Conservation (phyloP, 2,888 invertebrate species). For the Cacoxenus indagator region DNA sequence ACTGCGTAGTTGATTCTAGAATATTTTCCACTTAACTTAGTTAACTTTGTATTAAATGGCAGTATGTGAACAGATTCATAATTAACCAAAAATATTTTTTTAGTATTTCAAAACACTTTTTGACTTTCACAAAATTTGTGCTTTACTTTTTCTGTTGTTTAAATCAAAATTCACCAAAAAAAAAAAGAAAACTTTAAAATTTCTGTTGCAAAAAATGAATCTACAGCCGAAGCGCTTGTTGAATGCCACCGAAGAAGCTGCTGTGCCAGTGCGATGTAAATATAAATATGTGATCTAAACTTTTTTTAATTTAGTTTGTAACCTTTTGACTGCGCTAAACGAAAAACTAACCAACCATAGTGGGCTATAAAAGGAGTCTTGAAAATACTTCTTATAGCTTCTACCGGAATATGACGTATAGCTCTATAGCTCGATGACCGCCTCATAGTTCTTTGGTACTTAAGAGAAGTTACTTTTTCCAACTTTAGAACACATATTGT, state of each 20-base stretch:
- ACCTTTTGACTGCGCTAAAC: too few species aligned
- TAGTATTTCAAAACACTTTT: too few species aligned
- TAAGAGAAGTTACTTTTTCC: too few species aligned
- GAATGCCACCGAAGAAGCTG: slow-evolving; percentile 58
- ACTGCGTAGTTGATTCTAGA: slow-evolving; percentile 37
- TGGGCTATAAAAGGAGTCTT: too few species aligned
- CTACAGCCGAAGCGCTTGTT: slow-evolving; percentile 44
- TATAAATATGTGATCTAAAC: too few species aligned
- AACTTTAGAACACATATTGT: too few species aligned
- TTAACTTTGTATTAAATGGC: not conserved
- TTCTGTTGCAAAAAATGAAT: slow-evolving; percentile 34
- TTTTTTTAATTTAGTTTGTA: not conserved
- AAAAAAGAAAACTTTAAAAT: not conserved
- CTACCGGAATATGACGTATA: too few species aligned
- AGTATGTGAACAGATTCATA: not conserved
- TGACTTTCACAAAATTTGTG: not conserved
- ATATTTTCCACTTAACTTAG: not conserved
- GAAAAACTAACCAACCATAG: too few species aligned
- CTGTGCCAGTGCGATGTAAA: slow-evolving; percentile 56
- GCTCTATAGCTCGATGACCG: too few species aligned
- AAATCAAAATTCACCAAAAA: not conserved
- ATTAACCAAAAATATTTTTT: not conserved
- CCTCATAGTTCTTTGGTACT: too few species aligned
- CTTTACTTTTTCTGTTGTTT: not conserved
- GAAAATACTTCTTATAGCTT: too few species aligned